Base-by-base conservation (phyloP, 2,113 vertebrate genomes). In the Cebidichthys violaceus region DNA sequence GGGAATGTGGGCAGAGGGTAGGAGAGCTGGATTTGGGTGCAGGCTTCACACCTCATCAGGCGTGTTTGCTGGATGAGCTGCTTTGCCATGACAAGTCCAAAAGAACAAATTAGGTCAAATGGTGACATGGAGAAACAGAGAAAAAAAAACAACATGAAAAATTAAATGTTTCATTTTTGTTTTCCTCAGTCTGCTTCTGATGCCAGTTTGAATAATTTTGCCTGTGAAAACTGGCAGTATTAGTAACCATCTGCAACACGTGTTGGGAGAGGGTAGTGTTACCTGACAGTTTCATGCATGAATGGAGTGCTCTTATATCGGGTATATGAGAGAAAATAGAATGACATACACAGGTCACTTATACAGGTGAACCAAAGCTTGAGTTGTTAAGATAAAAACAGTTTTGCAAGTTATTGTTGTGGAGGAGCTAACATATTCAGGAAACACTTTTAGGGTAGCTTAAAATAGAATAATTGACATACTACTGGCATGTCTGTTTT, bases 51-150 rank as follows among this genome's bases (percentile, higher is more conserved):
- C 88, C 90, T 94, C 89, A 88, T 93, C 92, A 89, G 87, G 69
- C 87, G 70, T 90, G 91, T 92, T 93, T 92, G 85, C 91, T 91
- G 89, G 90, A 92, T 91, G 91, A 92, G 89, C 90, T 91, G 88
- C 90, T 90, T 68, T 90, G 85, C 88, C 85, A 90, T 87, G 92
- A 93, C 93, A 93, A 92, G 91, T 85, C 89, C 83, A 92, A 92
- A 92, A 91, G 87, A 91, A 90, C 87, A 94, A 94, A 93, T 92
- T 92, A 92, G 93, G 92, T 94, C 93, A 94, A 90, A 92, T 45
- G 22, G 86, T 92, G 91, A 92, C 90, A 90, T 62, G 50, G 83
- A 88, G 83, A 90, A 92, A 90, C 65, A 47, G 22, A 88, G 79
- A 79, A 76, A 81, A 84, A 86, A 87, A 75, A 86, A 86, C 70